A percentile compares a stretch with the other conserved stretches of the same genome.
Conservation (phyloP, 2,797 vertebrate genomes). For the Rhinella marina region DNA sequence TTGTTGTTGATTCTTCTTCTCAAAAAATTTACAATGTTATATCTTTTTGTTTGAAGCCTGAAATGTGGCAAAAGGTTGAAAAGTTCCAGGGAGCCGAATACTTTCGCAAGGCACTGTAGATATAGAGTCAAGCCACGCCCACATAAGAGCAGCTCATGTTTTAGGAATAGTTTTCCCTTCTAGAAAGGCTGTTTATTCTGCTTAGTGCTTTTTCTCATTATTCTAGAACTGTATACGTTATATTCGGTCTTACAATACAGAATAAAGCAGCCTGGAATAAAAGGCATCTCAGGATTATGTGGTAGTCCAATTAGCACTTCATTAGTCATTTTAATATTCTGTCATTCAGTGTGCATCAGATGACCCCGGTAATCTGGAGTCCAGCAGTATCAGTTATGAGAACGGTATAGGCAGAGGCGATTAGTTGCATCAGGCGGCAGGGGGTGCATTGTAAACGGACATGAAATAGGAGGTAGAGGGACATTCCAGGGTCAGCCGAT, state of each 20-base stretch:
- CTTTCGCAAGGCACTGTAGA: too few relatives aligned
- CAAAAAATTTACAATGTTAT: too few relatives aligned
- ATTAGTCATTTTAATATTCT: conserved; percentile 32
- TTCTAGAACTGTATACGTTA: not conserved
- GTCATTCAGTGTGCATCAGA: not conserved
- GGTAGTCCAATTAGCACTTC: not conserved
- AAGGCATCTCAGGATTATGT: not conserved
- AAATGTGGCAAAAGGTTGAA: too few relatives aligned
- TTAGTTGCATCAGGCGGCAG: not conserved
- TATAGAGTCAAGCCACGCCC: not conserved
- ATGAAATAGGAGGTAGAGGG: not conserved
- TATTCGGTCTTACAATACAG: not conserved
- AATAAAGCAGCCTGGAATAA: not conserved
- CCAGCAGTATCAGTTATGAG: not conserved
- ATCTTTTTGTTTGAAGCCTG: too few relatives aligned
- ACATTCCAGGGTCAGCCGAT: not conserved
- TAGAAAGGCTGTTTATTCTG: conserved; percentile 61
- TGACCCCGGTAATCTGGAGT: not conserved
- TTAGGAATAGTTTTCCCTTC: conserved; percentile 6
- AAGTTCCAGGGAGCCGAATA: too few relatives aligned
- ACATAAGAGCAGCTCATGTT: conserved; percentile 12
- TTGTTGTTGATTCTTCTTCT: too few relatives aligned
- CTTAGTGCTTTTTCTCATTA: not conserved
- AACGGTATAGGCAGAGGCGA: not conserved
- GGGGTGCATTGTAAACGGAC: not conserved